phyloP scores from a whole-genome alignment of 1,140 invertebrate genomes.

The Drosophila nigrodunni region DNA sequence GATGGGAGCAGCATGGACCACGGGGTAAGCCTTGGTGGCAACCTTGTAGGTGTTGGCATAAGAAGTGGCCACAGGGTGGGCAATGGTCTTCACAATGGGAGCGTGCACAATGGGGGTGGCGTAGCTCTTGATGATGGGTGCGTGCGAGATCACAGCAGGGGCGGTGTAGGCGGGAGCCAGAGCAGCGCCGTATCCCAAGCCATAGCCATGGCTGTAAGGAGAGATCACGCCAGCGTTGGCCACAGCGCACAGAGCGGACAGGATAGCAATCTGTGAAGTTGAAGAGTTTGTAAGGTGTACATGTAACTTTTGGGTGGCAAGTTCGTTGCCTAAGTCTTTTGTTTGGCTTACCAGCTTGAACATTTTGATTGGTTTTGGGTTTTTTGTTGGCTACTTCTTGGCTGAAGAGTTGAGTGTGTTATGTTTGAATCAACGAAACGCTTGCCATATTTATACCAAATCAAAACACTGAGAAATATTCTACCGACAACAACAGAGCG shows the following conservation, averaged over 20 bases:
- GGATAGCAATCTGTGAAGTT: slow-evolving; percentile 59
- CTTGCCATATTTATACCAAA: slow-evolving; percentile 78
- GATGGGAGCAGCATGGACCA: slow-evolving; percentile 79
- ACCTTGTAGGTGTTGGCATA: slow-evolving; percentile 87
- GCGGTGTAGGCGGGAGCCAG: slow-evolving; percentile 65
- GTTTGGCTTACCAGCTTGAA: slow-evolving; percentile 81
- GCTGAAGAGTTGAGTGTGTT: slow-evolving; percentile 71
- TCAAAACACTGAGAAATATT: slow-evolving; percentile 76
- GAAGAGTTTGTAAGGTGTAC: not conserved
- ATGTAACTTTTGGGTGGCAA: too few relatives aligned
- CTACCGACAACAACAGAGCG: slow-evolving; percentile 45
- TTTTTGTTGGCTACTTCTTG: slow-evolving; percentile 62
- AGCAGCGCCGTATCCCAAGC: slow-evolving; percentile 51
- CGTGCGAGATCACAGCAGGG: slow-evolving; percentile 73
- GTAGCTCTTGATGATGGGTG: slow-evolving; percentile 75
- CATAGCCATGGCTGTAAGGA: slow-evolving; percentile 72
- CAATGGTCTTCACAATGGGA: slow-evolving; percentile 68
- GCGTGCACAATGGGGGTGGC: slow-evolving; percentile 82
- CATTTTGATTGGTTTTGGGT: slow-evolving; percentile 63
- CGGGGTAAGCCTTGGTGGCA: slow-evolving; percentile 74
- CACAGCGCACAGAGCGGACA: slow-evolving; percentile 79
- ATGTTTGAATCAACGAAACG: slow-evolving; percentile 56
- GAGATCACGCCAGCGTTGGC: slow-evolving; percentile 77
- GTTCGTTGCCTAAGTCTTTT: slow-evolving; percentile 21
- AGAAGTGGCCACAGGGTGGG: slow-evolving; percentile 85